Evolutionary conservation across 2,888 invertebrate genomes (phyloP).

Genomic region (Idaea dimidiata): DNA sequence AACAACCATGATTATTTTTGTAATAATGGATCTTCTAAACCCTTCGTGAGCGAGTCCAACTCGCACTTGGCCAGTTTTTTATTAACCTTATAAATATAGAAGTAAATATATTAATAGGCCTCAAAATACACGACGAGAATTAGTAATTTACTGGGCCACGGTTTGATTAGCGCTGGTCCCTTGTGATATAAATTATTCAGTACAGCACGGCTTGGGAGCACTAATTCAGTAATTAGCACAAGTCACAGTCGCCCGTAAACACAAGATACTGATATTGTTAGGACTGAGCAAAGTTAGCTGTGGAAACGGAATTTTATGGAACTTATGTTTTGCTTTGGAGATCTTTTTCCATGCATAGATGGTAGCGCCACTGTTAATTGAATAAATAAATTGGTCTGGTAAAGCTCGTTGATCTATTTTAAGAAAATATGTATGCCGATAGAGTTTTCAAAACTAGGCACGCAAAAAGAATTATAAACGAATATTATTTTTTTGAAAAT

Average conservation of each 20-base stretch:
- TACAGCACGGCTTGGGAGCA: conserved; percentile 4
- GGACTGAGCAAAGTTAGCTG: background rate
- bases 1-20: no score
- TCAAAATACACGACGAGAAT: background rate
- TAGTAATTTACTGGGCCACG: background rate
- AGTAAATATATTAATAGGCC: background rate
- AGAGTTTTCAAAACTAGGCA: no score
- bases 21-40: no score
- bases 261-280: background rate
- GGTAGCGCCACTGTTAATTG: no score
- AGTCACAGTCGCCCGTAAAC: background rate
- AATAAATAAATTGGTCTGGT: no score
- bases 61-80: background rate
- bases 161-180: conserved; percentile 6
- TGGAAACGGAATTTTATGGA: background rate
- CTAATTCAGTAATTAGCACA: conserved; percentile 10
- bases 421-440: no score
- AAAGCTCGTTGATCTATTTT: no score
- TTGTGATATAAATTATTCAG: conserved; percentile 9
- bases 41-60: no score
- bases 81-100: background rate
- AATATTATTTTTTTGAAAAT: no score
- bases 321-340: no score
- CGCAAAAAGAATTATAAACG: no score
- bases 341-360: no score